Evolutionary conservation across 2,113 vertebrate genomes (phyloP), one percentile per base, ranked within the genome.

Genomic region (Glaucidium brasilianum): DNA sequence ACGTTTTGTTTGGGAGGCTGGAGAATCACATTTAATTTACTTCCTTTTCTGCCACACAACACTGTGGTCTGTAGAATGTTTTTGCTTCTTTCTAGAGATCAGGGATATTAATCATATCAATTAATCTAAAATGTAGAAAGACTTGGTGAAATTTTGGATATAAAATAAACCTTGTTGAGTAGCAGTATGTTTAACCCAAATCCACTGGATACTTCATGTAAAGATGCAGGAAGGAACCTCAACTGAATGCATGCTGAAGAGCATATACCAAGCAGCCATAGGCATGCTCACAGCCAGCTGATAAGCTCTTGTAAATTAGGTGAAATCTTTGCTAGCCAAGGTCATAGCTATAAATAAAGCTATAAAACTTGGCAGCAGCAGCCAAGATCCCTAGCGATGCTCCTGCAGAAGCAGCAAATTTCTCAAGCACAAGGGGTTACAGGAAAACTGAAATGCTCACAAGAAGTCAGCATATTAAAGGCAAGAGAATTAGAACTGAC

Each of bases 321-420:
- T 74, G 82, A 90, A 94, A 92, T 92, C n/a, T 87, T 87, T 92
- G 77, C 76, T 56, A 72, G 85, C 59, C 92, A 90, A 96, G 88
- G 91, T 93, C 93, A 84, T 6, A 53, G 59, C 69, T 76, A 85
- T 90, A 95, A 94, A 92, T 83, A 92, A 60, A 67, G 72, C 75
- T 77, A 74, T 86, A 86, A 92, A 93, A 92, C 56, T 85, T 91
- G 94, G 86, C 72, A 45, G 76, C 37, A 95, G 63, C 56, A 86
- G 30, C 32, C 55, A 82, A 62, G 78, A 75, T 53, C 82, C 72
- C 72, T 88, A 50, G 56, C 7, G 15, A 93, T 53, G 58, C 56
- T 94, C 30, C 78, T 77, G 45, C 72, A 94, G 68, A 81, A 91
- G 80, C n/a, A 94, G 64, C n/a, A 63, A 64, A 52, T 81, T 87